These are phyloP conservation scores for Drosophila mimetica DNA, from an alignment of 2,888 invertebrate species.

Conservation along the genomic window DNA sequence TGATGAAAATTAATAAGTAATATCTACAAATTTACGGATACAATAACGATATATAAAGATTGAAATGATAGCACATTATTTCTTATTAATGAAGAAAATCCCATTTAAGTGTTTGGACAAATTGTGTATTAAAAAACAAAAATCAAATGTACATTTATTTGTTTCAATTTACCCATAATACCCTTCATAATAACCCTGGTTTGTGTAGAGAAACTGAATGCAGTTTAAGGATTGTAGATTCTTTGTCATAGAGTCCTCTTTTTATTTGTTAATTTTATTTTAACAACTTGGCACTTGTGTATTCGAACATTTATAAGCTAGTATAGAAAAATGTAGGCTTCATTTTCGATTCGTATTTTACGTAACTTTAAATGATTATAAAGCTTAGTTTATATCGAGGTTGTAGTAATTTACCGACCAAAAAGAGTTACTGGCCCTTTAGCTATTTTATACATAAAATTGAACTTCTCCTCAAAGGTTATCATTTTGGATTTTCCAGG, in stretches of 20 bases:
- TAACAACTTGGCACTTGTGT: background rate
- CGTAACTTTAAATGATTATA: background rate
- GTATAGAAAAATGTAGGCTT: background rate
- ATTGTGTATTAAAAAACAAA: conserved; percentile 73
- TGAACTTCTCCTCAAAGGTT: conserved; percentile 11
- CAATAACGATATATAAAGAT: conserved; percentile 63
- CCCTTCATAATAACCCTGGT: too few species aligned
- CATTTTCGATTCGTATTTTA: too few species aligned
- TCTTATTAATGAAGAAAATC: conserved; percentile 79
- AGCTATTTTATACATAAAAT: conserved; percentile 13
- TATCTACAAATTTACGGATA: conserved; percentile 77
- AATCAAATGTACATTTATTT: conserved; percentile 37
- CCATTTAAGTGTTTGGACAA: conserved; percentile 83
- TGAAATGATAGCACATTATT: conserved; percentile 82
- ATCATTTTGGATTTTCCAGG: conserved; percentile 28
- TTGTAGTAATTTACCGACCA: background rate
- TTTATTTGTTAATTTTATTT: background rate
- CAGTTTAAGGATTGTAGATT: background rate
- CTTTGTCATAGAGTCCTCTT: background rate
- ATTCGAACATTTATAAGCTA: background rate
- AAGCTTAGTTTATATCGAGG: background rate
- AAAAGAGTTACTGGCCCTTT: background rate
- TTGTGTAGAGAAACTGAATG: background rate
- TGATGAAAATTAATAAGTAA: conserved; percentile 63
- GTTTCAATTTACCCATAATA: conserved; percentile 44